Percentiles rank a stretch among this genome's conserved stretches.
These are phyloP conservation scores for Leptura quadrifasciata DNA, from an alignment of 2,888 invertebrate species.

Conservation along the genomic window DNA sequence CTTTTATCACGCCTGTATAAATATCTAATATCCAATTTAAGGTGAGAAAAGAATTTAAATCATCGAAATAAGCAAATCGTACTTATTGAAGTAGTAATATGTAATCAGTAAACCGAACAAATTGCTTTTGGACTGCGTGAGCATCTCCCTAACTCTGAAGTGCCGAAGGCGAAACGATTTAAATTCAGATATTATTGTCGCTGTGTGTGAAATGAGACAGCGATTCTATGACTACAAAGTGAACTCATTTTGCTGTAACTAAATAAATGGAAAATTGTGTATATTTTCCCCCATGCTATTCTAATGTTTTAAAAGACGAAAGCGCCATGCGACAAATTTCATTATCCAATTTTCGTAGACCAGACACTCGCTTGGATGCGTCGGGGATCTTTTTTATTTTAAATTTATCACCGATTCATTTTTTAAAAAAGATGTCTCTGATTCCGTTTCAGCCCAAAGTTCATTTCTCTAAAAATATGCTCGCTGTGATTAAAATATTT, in stretches of 20 bases:
- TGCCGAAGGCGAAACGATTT: conserved; percentile 69
- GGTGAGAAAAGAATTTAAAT: conserved; percentile 15
- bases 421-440: not conserved
- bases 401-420: not conserved
- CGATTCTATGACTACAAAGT: conserved; percentile 70
- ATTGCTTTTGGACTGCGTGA: conserved; percentile 45
- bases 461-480: too few species aligned
- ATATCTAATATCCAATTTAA: not conserved
- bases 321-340: conserved; percentile 49
- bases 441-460: not conserved
- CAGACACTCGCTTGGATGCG: conserved; percentile 13
- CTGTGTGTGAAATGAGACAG: conserved; percentile 71
- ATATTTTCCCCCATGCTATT: conserved; percentile 45
- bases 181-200: conserved; percentile 73
- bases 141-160: conserved; percentile 47
- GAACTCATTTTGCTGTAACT: conserved; percentile 68
- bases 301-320: conserved; percentile 53
- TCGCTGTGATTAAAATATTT: too few species aligned
- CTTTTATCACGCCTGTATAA: not conserved
- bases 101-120: conserved; percentile 52
- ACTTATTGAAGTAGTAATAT: conserved; percentile 40
- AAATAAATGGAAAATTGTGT: conserved; percentile 68
- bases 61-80: conserved; percentile 32
- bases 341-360: conserved; percentile 46
- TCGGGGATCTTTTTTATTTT: conserved; percentile 29